A percentile compares a stretch with the other conserved stretches of the same genome.
phyloP scores from a whole-genome alignment of 2,113 vertebrate species.

The Semicossyphus pulcher region DNA sequence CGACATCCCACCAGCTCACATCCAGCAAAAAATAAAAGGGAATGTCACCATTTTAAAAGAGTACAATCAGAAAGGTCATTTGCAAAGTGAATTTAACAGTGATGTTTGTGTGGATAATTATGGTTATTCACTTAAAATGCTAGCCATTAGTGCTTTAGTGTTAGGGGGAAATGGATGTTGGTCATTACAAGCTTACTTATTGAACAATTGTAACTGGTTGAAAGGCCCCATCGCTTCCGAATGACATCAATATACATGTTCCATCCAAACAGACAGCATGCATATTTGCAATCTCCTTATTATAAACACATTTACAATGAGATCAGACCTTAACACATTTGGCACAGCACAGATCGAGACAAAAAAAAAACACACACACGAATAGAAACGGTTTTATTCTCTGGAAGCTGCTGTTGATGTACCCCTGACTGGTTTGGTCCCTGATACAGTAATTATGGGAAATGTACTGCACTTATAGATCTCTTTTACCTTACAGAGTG shows the following conservation, averaged over 20 bases:
- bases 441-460: slow-evolving; percentile 43
- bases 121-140: slow-evolving; percentile 78
- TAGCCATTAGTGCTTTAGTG: slow-evolving; percentile 70
- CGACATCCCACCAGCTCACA: slow-evolving; percentile 31
- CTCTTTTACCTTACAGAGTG: slow-evolving; percentile 8
- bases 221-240: slow-evolving; percentile 68
- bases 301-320: slow-evolving; percentile 72
- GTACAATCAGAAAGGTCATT: slow-evolving; percentile 67
- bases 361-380: slow-evolving; percentile 12
- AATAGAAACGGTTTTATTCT: slow-evolving; percentile 59
- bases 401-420: slow-evolving; percentile 32
- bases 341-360: slow-evolving; percentile 31
- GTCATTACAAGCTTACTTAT: slow-evolving; percentile 76
- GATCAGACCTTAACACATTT: slow-evolving; percentile 70
- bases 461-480: slow-evolving; percentile 3
- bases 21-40: slow-evolving; percentile 56
- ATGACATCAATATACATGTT: slow-evolving; percentile 67
- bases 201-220: slow-evolving; percentile 57
- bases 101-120: slow-evolving; percentile 80
- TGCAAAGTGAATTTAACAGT: slow-evolving; percentile 73
- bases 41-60: slow-evolving; percentile 55
- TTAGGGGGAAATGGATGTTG: slow-evolving; percentile 60
- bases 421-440: slow-evolving; percentile 47
- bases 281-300: slow-evolving; percentile 52
- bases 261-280: slow-evolving; percentile 56